Base-by-base conservation (phyloP, 2,797 vertebrate genomes). In the Argentina silus region DNA sequence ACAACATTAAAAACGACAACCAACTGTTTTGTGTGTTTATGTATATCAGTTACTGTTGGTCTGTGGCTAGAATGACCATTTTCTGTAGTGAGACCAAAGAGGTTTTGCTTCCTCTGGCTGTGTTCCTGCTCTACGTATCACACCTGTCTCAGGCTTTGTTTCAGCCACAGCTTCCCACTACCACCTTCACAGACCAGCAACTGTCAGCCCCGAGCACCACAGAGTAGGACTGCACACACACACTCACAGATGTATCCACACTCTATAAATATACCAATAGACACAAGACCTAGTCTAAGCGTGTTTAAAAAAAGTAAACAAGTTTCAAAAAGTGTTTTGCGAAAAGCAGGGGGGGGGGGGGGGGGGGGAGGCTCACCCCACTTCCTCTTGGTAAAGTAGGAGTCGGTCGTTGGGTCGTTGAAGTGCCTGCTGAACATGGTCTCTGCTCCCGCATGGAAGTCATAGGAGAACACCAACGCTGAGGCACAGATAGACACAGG, bases 401-500 rank as follows among this genome's bases (percentile, higher is more conserved):
- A 96, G 89, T 99, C 98, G 65, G 98, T 96, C 78, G 95, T 95
- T 27, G 98, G 96, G 80, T 99, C 97, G 79, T 97, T 99, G 92
- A 99, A 99, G 88, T 99, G 98, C 86, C 96, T 95, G 93, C 95
- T 97, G 94, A 97, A 99, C 97, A 99, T 96, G 51, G 98, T 99
- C 88, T 99, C 98, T 76, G 97, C 96, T 86, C 98, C 98, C 84
- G 98, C 97, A 71, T 99, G 97, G 90, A 99, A 99, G 90, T 99
- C 98, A 68, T 99, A 99, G 0, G 97, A 98, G 93, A 99, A 99
- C 81, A 99, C 97, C 91, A 99, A 93, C 15, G 98, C 98, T 99
- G 88, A 57, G 76, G 84, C 42, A 88, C 14, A 81, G 72, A n/a
- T n/a, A 81, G 82, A 72, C 17, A 45, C 17, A 55, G 19, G 5